Conservation (phyloP, 2,797 vertebrate species). For the Linurgus olivaceus region DNA sequence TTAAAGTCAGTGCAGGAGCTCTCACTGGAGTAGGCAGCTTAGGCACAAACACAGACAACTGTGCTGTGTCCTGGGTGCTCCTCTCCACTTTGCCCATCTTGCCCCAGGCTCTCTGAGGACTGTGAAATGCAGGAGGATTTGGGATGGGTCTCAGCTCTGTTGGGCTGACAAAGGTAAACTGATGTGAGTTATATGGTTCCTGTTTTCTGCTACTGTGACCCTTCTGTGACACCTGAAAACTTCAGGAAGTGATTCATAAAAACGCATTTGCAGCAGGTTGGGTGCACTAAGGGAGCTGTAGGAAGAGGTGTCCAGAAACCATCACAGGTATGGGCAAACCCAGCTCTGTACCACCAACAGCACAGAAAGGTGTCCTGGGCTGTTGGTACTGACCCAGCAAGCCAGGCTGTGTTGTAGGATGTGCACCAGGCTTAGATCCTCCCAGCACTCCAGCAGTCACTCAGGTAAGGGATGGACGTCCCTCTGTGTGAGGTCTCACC, state of each 20-base stretch:
- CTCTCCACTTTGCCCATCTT: background rate
- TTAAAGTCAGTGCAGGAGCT: background rate
- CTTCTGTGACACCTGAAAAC: background rate
- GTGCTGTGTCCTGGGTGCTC: background rate
- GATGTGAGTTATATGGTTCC: background rate
- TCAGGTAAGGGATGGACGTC: background rate
- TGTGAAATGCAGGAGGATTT: background rate
- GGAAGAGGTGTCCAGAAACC: background rate
- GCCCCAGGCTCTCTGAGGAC: background rate
- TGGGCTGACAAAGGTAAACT: background rate
- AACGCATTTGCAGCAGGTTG: background rate
- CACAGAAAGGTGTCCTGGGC: background rate
- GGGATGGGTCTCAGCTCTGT: background rate
- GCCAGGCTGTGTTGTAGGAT: background rate
- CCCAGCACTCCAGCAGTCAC: fast-evolving
- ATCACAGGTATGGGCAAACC: background rate
- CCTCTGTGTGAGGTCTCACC: background rate
- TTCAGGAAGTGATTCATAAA: background rate
- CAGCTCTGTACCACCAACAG: background rate
- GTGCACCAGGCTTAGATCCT: background rate
- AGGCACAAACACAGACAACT: background rate
- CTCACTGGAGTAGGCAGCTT: background rate
- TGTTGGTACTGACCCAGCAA: background rate
- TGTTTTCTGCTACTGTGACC: background rate
- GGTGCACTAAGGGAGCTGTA: background rate